A percentile compares a stretch with the other conserved stretches of the same genome.
phyloP scores from a whole-genome alignment of 1,140 invertebrate genomes.

The Tetraneura akinire region DNA sequence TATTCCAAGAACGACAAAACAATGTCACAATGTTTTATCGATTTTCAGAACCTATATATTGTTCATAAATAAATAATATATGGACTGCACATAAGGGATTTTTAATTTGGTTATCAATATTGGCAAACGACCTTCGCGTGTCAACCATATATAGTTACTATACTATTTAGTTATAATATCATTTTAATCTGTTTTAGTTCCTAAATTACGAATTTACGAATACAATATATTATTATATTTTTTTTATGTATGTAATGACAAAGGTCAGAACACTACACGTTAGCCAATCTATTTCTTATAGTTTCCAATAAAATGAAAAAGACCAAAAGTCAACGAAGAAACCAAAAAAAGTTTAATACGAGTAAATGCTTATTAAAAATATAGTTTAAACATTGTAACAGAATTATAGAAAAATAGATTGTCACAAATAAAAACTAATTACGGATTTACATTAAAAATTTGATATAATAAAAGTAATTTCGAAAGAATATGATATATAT shows the following conservation, averaged over 20 bases:
- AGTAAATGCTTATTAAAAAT: too few species aligned
- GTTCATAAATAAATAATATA: neutral
- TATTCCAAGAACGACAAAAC: slow-evolving; percentile 14
- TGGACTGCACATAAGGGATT: neutral
- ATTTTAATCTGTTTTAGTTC: slow-evolving; percentile 16
- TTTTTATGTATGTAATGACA: neutral
- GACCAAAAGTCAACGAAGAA: neutral
- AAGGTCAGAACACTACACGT: too few species aligned
- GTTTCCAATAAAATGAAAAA: neutral
- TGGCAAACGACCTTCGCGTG: slow-evolving; percentile 33
- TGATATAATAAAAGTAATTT: too few species aligned
- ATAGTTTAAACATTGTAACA: too few species aligned
- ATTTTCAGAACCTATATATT: neutral
- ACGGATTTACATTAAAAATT: too few species aligned
- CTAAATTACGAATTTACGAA: slow-evolving; percentile 6
- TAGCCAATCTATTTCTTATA: too few species aligned
- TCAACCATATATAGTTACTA: neutral
- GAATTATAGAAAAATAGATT: too few species aligned
- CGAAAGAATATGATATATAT: too few species aligned
- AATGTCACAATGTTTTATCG: slow-evolving; percentile 27
- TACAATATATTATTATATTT: neutral
- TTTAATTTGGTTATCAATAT: slow-evolving; percentile 39
- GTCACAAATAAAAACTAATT: too few species aligned
- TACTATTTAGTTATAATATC: neutral
- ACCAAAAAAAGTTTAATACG: neutral